Evolutionary conservation across 2,888 invertebrate species (phyloP).

Genomic region (Saturnia pavonia): DNA sequence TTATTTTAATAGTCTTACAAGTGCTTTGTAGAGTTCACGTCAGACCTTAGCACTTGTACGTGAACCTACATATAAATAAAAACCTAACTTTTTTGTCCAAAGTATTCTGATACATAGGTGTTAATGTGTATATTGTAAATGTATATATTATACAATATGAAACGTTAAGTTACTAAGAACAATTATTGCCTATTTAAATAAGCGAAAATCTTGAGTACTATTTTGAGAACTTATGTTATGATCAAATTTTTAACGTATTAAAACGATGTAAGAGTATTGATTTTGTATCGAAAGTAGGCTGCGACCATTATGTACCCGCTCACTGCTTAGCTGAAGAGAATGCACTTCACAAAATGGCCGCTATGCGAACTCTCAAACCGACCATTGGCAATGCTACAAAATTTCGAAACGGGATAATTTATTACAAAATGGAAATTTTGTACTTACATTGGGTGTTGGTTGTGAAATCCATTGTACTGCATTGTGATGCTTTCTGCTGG

Average conservation of each 20-base stretch:
- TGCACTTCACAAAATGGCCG: slow-evolving; percentile 80
- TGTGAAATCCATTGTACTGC: slow-evolving; percentile 80
- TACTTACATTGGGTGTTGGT: slow-evolving; percentile 78
- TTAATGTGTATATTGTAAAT: too few relatives aligned
- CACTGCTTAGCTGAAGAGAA: slow-evolving; percentile 62
- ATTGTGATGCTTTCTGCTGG: slow-evolving; percentile 49
- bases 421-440: slow-evolving; percentile 20
- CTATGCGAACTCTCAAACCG: slow-evolving; percentile 40
- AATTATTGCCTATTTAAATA: too few relatives aligned
- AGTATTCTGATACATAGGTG: too few relatives aligned
- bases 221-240: background rate
- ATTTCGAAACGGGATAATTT: background rate
- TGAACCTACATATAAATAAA: too few relatives aligned
- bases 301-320: slow-evolving; percentile 48
- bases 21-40: too few relatives aligned
- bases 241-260: background rate
- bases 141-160: too few relatives aligned
- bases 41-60: too few relatives aligned
- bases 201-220: background rate
- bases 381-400: slow-evolving; percentile 24
- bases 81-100: too few relatives aligned
- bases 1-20: too few relatives aligned
- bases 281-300: slow-evolving; percentile 38
- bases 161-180: too few relatives aligned
- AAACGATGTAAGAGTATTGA: slow-evolving; percentile 30